A percentile compares a stretch with the other conserved stretches of the same genome.
Evolutionary conservation across 92 coral and sea anemone species (phyloP).

Genomic region (Porites lobata): DNA sequence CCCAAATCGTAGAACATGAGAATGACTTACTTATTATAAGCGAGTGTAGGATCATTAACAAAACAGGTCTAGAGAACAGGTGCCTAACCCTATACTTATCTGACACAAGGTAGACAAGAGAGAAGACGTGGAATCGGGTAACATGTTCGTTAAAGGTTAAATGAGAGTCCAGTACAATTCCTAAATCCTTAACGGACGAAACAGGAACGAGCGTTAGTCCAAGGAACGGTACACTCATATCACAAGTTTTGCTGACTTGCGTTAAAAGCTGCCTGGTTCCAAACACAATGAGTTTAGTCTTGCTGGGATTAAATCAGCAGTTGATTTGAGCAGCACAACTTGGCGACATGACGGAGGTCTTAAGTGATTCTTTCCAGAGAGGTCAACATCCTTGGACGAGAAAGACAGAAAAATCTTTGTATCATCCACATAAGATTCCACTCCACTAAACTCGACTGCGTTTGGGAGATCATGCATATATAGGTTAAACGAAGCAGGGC

Average conservation of each 20-base stretch:
- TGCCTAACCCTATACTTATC: neutral
- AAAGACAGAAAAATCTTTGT: constrained; percentile 11
- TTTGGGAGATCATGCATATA: neutral
- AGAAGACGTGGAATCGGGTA: neutral
- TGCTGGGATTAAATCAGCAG: too few relatives aligned
- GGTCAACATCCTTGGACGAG: constrained; percentile 12
- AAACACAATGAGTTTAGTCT: constrained; percentile 15
- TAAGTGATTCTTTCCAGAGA: neutral
- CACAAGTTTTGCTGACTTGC: neutral
- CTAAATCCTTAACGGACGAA: constrained; percentile 28
- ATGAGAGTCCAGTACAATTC: constrained; percentile 25
- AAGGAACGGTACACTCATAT: constrained; percentile 1
- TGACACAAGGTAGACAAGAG: neutral
- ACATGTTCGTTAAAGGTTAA: constrained; percentile 26
- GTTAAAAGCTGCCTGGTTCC: neutral
- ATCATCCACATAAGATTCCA: neutral
- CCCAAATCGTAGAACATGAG: neutral
- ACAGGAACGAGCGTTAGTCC: constrained; percentile 21
- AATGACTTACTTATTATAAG: neutral
- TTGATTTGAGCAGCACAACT: neutral
- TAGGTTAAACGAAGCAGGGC: too few relatives aligned
- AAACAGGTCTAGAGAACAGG: neutral
- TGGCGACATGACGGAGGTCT: neutral
- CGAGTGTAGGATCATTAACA: neutral
- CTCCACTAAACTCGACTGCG: neutral